Percentiles rank a stretch among this genome's conserved stretches.
These are phyloP conservation scores for Ormyrus labotus DNA, from an alignment of 2,888 invertebrate species.

Conservation along the genomic window DNA sequence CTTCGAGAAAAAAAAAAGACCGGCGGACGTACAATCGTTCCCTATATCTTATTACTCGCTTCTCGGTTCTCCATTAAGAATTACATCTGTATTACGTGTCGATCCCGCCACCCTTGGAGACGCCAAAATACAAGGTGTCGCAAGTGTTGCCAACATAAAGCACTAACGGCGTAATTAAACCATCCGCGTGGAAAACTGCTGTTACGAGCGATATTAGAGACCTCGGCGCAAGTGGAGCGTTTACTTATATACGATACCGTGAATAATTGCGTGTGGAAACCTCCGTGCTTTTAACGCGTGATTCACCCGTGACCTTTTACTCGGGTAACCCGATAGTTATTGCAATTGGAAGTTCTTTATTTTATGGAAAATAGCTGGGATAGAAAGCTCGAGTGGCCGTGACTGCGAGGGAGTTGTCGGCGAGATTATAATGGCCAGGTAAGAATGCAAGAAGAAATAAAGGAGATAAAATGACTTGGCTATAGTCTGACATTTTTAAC, in stretches of 20 bases:
- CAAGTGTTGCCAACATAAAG: neutral
- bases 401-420: neutral
- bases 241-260: neutral
- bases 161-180: constrained; percentile 15
- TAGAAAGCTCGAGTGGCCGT: constrained; percentile 34
- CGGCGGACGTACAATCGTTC: too few relatives aligned
- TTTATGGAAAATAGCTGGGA: constrained; percentile 29
- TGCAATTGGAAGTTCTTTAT: constrained; percentile 22
- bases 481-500: too few relatives aligned
- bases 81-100: too few relatives aligned
- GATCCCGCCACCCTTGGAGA: too few relatives aligned
- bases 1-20: too few relatives aligned
- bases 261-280: constrained; percentile 4
- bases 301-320: constrained; percentile 50
- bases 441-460: too few relatives aligned
- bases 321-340: constrained; percentile 38
- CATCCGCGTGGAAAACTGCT: neutral
- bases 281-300: constrained; percentile 12
- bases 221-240: neutral
- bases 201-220: neutral
- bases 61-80: too few relatives aligned
- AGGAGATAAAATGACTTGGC: too few relatives aligned
- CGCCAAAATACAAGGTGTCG: neutral
- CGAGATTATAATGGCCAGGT: too few relatives aligned
- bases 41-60: too few relatives aligned